Percentiles rank a stretch among this genome's conserved stretches.
These are phyloP conservation scores for Orthosia cruda DNA, from an alignment of 2,888 invertebrate species.

Conservation along the genomic window DNA sequence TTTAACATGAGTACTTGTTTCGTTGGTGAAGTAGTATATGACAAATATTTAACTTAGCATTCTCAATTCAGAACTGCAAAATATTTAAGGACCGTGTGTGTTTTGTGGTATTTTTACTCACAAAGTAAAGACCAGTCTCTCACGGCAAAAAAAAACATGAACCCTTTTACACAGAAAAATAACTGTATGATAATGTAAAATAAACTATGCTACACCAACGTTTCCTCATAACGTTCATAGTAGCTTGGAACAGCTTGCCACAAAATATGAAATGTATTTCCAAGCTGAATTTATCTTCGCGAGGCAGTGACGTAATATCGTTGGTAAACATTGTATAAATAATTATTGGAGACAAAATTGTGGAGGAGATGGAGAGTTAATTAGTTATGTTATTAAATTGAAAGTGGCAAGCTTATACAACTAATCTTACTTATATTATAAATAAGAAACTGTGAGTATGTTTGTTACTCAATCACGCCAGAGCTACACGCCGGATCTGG, in stretches of 20 bases:
- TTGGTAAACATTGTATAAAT: slow-evolving; percentile 10
- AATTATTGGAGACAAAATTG: neutral
- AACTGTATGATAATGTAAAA: slow-evolving; percentile 9
- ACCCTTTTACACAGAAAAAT: slow-evolving; percentile 5
- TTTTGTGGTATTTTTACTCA: neutral
- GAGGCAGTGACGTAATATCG: slow-evolving; percentile 1
- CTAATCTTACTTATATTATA: too few species aligned
- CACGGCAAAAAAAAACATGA: too few species aligned
- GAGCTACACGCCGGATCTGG: too few species aligned
- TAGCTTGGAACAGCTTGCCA: slow-evolving; percentile 1
- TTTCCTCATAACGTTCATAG: slow-evolving; percentile 1
- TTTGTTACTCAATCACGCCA: too few species aligned
- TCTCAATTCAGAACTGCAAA: too few species aligned
- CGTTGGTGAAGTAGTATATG: too few species aligned
- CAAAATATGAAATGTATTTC: slow-evolving; percentile 26
- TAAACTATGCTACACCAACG: slow-evolving; percentile 11
- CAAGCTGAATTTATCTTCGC: slow-evolving; percentile 4
- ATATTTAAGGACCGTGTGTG: neutral
- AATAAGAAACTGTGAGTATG: too few species aligned
- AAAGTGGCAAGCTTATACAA: too few species aligned
- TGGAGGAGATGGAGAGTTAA: neutral
- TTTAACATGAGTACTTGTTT: too few species aligned
- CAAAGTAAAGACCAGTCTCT: neutral
- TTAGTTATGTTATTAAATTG: neutral
- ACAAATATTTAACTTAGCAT: too few species aligned